Base-by-base conservation (phyloP, 2,888 invertebrate species). In the Drosophila testacea region DNA sequence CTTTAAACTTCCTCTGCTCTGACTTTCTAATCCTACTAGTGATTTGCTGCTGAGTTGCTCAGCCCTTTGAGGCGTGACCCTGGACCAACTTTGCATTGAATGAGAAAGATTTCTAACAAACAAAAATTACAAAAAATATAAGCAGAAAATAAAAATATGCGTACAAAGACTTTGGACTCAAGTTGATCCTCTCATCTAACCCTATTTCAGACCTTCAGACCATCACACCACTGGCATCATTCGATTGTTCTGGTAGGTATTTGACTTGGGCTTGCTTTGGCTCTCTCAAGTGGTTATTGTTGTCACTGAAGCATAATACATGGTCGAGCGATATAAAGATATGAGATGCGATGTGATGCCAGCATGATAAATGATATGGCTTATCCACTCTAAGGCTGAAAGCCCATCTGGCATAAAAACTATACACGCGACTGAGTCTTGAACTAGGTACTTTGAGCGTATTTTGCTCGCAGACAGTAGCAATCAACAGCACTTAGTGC, bases 271-370 rank as follows among this genome's bases (percentile, higher is more conserved):
- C 69, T 74, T 79, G 66, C 69, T 69, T 74, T 68, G 59, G 27
- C 44, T 22, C 69, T 62, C 69, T 83, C 69, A 50, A 83, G 83
- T 88, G 88, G 77, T 80, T 85, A 85, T 88, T 88, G 83, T 83
- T 83, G 88, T 88, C 88, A 73, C 70, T 59, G 62, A 66, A 64
- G 68, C 82, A 78, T 81, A 74, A 79, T 79, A 79, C 82, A 71
- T 64, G 52, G 41, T 57, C 62, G 28, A 44, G 59, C 38, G 68
- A 69, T 55, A 63, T 59, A 70, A 62, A 67, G 74, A 77, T 84
- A 62, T 69, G 62, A 46, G 60, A 51, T 51, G 27, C 13, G 46
- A 10, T 47, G 46, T 6, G 56, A 46, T 50, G 54, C 39, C 60
- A 27, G 65, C 44, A 73, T 79, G 86, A 88, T 77, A 82, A 85